Percentiles rank a stretch among this genome's conserved stretches.
phyloP scores from a whole-genome alignment of 2,113 vertebrate species.

The Empidonax alnorum region DNA sequence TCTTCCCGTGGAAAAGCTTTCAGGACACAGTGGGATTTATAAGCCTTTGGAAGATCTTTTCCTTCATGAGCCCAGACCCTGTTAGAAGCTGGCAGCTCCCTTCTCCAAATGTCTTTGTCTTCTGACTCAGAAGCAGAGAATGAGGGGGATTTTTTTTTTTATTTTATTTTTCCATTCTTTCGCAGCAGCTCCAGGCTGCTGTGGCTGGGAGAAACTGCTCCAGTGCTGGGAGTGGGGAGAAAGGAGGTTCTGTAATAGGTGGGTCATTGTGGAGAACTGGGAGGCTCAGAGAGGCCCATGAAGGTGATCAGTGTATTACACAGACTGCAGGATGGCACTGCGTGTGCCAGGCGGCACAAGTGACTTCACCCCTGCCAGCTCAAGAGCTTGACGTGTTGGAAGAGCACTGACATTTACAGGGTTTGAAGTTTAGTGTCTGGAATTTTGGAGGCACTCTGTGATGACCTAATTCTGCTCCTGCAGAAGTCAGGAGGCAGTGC shows the following conservation, averaged over 20 bases:
- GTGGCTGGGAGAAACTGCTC: background rate
- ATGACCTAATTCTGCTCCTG: background rate
- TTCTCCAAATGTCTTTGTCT: background rate
- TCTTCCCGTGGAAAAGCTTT: conserved; percentile 9
- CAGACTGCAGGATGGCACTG: background rate
- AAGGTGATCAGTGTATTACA: no score
- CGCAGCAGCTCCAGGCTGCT: background rate
- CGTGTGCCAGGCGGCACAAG: fast-evolving
- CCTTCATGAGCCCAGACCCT: background rate
- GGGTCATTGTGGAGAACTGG: fast-evolving
- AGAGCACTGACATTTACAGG: background rate
- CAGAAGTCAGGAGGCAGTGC: background rate
- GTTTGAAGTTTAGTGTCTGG: background rate
- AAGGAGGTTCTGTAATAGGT: background rate
- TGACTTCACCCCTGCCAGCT: background rate
- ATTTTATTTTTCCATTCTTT: background rate
- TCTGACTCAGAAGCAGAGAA: background rate
- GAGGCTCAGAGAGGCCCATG: background rate
- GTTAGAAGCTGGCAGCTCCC: background rate
- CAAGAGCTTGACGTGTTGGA: background rate
- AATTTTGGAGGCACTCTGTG: background rate
- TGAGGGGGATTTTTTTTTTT: background rate
- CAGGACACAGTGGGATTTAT: background rate
- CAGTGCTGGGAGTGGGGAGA: background rate
- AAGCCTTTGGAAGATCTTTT: conserved; percentile 6